A percentile compares a stretch with the other conserved stretches of the same genome.
Evolutionary conservation across 2,888 invertebrate species (phyloP).

Genomic region (Lacanobia oleracea): DNA sequence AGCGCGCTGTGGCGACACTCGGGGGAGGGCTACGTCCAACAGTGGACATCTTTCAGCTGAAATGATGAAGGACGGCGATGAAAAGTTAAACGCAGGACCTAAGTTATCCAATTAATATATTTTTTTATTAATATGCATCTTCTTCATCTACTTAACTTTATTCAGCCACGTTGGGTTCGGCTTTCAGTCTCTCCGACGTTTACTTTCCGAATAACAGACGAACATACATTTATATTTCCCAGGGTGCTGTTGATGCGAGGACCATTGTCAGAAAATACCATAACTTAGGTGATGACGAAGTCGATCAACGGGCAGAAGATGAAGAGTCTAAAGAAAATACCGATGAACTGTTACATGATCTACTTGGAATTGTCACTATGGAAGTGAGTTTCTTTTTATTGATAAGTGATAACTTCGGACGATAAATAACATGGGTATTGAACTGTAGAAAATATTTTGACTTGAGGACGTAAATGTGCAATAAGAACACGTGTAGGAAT

Average conservation of each 20-base stretch:
- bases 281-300: neutral
- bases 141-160: neutral
- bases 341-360: neutral
- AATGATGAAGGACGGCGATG: no score
- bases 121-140: no score
- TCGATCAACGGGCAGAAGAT: neutral
- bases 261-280: neutral
- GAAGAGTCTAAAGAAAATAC: neutral
- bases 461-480: neutral
- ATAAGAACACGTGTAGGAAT: neutral
- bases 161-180: neutral
- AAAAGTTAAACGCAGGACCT: neutral
- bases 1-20: no score
- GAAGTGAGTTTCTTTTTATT: slow-evolving; percentile 30
- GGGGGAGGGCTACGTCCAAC: no score
- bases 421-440: no score
- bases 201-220: neutral
- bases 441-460: no score
- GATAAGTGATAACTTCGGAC: neutral
- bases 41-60: no score
- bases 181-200: neutral
- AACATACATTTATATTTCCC: neutral
- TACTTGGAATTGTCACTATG: slow-evolving; percentile 30
- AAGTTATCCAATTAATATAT: neutral
- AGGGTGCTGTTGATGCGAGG: slow-evolving; percentile 24